Percentiles rank a stretch among this genome's conserved stretches.
Conservation (phyloP, 2,113 vertebrate genomes). For the Tricholaema leucomelas region DNA sequence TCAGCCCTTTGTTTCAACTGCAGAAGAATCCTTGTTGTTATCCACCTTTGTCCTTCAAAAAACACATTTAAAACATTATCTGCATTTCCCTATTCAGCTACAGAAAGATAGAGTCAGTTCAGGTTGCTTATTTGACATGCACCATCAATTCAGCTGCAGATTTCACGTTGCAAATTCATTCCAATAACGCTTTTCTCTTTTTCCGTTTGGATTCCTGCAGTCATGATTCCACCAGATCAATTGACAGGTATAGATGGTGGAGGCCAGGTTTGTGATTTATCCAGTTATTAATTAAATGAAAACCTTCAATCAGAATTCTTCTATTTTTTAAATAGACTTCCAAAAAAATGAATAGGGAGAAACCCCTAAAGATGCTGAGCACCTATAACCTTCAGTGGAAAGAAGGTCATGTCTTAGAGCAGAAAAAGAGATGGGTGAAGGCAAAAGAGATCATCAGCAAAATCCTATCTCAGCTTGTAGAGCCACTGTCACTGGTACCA, state of each 20-base stretch:
- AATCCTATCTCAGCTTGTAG: background rate
- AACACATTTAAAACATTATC: background rate
- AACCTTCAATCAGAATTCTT: background rate
- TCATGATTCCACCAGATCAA: background rate
- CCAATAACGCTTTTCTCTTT: background rate
- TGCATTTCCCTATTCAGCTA: background rate
- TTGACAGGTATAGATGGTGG: background rate
- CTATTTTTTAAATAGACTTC: background rate
- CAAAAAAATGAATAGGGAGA: background rate
- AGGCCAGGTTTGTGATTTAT: background rate
- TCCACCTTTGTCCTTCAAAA: background rate
- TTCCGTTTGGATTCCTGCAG: background rate
- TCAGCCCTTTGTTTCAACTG: background rate
- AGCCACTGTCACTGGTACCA: background rate
- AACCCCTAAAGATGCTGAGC: background rate
- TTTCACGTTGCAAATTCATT: background rate
- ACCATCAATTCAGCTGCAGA: background rate
- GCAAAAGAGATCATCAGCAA: background rate
- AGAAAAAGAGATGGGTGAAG: background rate
- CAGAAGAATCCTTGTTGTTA: background rate
- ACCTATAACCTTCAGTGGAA: background rate
- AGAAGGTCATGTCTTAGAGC: background rate
- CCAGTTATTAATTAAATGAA: background rate
- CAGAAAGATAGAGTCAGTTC: background rate
- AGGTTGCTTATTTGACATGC: background rate